Percentiles rank a stretch among this genome's conserved stretches.
Evolutionary conservation across 2,888 invertebrate species (phyloP).

Genomic region (Clepsis dumicolana): DNA sequence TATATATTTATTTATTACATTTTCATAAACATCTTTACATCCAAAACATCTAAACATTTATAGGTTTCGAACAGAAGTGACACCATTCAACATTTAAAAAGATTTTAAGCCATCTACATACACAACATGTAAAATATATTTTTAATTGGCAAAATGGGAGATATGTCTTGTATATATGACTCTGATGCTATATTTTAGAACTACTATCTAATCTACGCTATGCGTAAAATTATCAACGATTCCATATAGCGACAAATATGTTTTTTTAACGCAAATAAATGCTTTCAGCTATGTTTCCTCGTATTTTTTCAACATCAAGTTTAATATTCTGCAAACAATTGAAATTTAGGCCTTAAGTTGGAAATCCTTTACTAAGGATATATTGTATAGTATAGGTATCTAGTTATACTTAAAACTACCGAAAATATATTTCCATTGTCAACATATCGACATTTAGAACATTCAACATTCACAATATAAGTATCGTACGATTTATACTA

Average conservation of each 20-base stretch:
- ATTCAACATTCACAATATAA: slow-evolving; percentile 32
- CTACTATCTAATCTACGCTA: slow-evolving; percentile 37
- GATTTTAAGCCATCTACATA: slow-evolving; percentile 52
- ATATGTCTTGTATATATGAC: slow-evolving; percentile 65
- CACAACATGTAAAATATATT: slow-evolving; percentile 63
- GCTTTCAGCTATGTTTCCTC: slow-evolving; percentile 34
- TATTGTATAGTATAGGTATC: not conserved
- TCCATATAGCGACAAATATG: slow-evolving; percentile 45
- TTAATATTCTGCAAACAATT: slow-evolving; percentile 23
- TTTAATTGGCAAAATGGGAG: slow-evolving; percentile 86
- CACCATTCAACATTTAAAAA: slow-evolving; percentile 46
- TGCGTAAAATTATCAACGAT: slow-evolving; percentile 44
- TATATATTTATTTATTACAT: slow-evolving; percentile 38
- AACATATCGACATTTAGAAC: slow-evolving; percentile 49
- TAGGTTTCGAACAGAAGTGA: slow-evolving; percentile 41
- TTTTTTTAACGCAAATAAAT: slow-evolving; percentile 42
- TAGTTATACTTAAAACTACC: slow-evolving; percentile 24
- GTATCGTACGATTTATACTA: slow-evolving; percentile 23
- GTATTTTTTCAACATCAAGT: slow-evolving; percentile 9
- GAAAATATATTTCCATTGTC: slow-evolving; percentile 77
- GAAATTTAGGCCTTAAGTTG: slow-evolving; percentile 47
- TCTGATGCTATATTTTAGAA: slow-evolving; percentile 32
- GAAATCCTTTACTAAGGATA: slow-evolving; percentile 40
- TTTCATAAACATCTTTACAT: slow-evolving; percentile 21
- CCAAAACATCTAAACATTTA: slow-evolving; percentile 16